phyloP scores from a whole-genome alignment of 2,113 vertebrate species.

The Sorex fumeus region DNA sequence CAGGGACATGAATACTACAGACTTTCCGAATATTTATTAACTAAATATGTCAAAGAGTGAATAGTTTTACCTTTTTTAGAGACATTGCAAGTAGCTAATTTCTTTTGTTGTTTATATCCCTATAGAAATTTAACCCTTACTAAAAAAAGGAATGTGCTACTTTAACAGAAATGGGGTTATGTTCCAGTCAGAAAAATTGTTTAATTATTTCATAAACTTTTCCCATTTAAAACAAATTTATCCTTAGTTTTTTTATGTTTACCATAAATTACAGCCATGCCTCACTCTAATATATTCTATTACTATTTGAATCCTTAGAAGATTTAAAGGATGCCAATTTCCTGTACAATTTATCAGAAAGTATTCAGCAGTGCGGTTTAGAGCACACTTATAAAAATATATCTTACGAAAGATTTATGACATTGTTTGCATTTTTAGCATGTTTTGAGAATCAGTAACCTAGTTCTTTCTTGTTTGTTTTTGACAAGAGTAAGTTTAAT shows the following conservation, averaged over 20 bases:
- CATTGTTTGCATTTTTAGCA: constrained; percentile 14
- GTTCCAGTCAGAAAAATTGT: constrained; percentile 37
- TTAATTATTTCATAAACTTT: constrained; percentile 70
- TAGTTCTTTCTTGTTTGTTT: constrained; percentile 52
- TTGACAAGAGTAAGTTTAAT: constrained; percentile 77
- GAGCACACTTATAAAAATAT: constrained; percentile 79
- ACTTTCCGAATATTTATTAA: constrained; percentile 31
- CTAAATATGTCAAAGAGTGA: constrained; percentile 1
- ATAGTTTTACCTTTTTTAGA: not conserved
- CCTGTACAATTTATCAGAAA: constrained; percentile 79
- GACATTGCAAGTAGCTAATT: not conserved
- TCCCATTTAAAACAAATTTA: constrained; percentile 75
- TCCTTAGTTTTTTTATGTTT: constrained; percentile 72
- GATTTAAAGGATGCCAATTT: constrained; percentile 80
- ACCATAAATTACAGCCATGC: constrained; percentile 79
- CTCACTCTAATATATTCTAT: constrained; percentile 81
- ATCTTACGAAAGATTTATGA: constrained; percentile 84
- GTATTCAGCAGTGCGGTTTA: constrained; percentile 64
- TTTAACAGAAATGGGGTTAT: not conserved
- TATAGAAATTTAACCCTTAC: not conserved
- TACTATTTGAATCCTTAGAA: constrained; percentile 66
- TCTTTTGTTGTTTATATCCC: not conserved
- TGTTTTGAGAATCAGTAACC: constrained; percentile 70
- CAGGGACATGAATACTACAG: not conserved
- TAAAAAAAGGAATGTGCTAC: not conserved